These are phyloP conservation scores for Albula goreensis DNA, from an alignment of 2,113 vertebrate genomes.

Conservation along the genomic window DNA sequence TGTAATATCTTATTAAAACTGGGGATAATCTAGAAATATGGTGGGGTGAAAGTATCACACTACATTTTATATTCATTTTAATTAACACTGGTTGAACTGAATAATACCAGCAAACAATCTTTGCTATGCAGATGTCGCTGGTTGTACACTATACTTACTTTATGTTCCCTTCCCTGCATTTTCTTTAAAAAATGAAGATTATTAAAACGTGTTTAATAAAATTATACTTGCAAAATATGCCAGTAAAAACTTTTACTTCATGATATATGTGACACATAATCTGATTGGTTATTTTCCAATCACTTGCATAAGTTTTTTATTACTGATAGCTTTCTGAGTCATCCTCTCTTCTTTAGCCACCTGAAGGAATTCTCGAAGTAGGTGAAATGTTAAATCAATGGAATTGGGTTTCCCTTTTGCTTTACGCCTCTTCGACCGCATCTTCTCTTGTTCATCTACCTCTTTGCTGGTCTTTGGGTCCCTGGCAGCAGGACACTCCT, in stretches of 20 bases:
- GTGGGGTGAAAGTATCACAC: background rate
- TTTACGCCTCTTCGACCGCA: conserved; percentile 38
- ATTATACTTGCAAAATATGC: background rate
- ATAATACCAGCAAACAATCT: background rate
- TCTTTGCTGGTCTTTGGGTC: background rate
- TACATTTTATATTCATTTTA: background rate
- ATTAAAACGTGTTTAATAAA: background rate
- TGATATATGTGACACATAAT: background rate
- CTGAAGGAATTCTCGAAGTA: conserved; percentile 63
- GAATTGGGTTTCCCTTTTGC: conserved; percentile 61
- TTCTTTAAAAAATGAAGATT: background rate
- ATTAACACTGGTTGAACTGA: background rate
- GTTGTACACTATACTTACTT: background rate
- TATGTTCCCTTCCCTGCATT: background rate
- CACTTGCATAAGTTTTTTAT: conserved; percentile 63
- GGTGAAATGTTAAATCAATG: conserved; percentile 64
- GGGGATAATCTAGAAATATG: background rate
- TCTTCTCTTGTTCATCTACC: background rate
- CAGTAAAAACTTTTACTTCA: background rate
- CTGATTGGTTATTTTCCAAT: conserved; percentile 60
- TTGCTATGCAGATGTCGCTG: background rate
- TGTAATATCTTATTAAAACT: background rate
- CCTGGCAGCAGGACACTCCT: conserved; percentile 23
- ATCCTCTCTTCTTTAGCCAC: conserved; percentile 66
- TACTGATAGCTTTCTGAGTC: conserved; percentile 62